phyloP scores from a whole-genome alignment of 2,113 vertebrate species.

The Pyxicephalus adspersus region DNA sequence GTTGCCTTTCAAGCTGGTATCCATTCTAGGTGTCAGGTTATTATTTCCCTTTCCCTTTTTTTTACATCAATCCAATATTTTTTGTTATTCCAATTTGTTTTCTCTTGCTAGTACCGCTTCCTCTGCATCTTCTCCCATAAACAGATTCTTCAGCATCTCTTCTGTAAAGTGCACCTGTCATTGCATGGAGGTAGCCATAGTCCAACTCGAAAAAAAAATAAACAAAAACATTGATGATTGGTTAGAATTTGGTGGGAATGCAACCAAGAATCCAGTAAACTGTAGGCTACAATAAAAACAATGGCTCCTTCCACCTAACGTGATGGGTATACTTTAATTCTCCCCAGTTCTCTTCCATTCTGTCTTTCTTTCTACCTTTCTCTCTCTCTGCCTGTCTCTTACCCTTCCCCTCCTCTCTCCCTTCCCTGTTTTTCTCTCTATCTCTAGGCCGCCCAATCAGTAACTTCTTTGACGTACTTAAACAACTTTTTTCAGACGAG shows the following conservation, averaged over 20 bases:
- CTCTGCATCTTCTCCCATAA: neutral
- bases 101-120: neutral
- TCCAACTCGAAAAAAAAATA: neutral
- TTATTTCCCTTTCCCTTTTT: no score
- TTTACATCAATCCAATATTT: no score
- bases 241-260: no score
- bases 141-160: neutral
- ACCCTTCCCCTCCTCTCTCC: conserved; percentile 65
- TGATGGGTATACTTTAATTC: conserved; percentile 51
- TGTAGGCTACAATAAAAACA: neutral
- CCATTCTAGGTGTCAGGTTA: no score
- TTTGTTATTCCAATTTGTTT: no score
- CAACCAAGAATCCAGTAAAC: no score
- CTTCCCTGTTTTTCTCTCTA: conserved; percentile 79
- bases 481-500: conserved; percentile 99
- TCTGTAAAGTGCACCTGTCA: neutral
- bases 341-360: conserved; percentile 73
- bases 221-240: no score
- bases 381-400: conserved; percentile 65
- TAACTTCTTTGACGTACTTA: conserved; percentile 99
- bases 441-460: conserved; percentile 92
- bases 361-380: conserved; percentile 75
- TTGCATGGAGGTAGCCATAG: conserved; percentile 2
- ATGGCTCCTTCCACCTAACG: conserved; percentile 61
- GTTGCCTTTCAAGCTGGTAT: no score